Conservation (phyloP, 2,888 invertebrate species). For the Rotaria sp. region DNA sequence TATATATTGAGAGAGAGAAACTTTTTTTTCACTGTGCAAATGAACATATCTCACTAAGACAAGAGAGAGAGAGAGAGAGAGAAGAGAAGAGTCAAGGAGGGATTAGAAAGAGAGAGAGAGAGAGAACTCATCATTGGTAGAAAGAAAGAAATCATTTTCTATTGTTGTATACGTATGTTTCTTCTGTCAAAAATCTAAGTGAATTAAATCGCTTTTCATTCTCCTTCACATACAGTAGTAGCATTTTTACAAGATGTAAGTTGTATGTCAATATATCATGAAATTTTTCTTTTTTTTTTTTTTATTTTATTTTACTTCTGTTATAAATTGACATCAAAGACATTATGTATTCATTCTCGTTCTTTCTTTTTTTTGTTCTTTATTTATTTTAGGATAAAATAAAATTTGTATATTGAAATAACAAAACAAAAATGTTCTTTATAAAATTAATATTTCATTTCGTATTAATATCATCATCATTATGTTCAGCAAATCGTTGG, state of each 20-base stretch:
- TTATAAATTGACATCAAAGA: neutral
- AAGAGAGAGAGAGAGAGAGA: neutral
- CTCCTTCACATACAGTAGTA: neutral
- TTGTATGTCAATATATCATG: neutral
- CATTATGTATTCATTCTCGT: neutral
- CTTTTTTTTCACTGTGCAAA: neutral
- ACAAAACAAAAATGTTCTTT: neutral
- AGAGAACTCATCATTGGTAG: conserved; percentile 8
- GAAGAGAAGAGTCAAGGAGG: conserved; percentile 1
- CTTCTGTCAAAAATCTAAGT: conserved; percentile 1
- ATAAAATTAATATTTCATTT: neutral
- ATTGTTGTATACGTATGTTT: neutral
- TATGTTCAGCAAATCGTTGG: conserved; percentile 1
- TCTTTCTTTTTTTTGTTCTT: neutral
- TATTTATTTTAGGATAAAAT: neutral
- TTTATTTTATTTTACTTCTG: neutral
- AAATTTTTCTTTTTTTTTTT: neutral
- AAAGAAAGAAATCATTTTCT: neutral
- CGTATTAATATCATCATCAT: neutral
- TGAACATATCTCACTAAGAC: neutral
- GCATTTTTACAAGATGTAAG: neutral
- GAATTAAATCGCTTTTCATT: conserved; percentile 1
- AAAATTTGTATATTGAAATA: neutral
- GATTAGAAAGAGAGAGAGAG: neutral
- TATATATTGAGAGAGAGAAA: neutral